These are phyloP conservation scores for Dendrolimus kikuchii DNA, from an alignment of 1,140 invertebrate species.

Conservation along the genomic window DNA sequence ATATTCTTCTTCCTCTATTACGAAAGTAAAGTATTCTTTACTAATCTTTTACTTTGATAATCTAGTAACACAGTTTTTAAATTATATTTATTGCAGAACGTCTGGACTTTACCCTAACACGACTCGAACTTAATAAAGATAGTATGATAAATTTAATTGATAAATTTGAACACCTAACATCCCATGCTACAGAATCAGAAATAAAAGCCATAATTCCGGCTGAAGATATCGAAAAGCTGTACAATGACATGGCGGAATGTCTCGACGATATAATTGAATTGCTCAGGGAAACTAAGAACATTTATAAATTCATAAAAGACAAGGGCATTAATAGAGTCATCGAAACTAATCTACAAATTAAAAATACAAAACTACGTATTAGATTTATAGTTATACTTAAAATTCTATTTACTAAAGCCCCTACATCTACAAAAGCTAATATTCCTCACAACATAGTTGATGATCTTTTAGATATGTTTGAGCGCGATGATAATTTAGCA, in stretches of 20 bases:
- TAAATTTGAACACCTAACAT: no score
- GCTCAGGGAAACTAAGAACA: slow-evolving; percentile 21
- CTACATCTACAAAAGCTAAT: slow-evolving; percentile 24
- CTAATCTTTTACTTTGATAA: no score
- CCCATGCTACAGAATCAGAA: background rate
- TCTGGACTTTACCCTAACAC: no score
- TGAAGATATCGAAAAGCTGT: slow-evolving; percentile 24
- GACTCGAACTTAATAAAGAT: no score
- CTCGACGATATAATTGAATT: slow-evolving; percentile 24
- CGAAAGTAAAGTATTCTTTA: no score
- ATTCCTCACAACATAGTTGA: slow-evolving; percentile 37
- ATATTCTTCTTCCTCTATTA: no score
- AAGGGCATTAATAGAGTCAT: slow-evolving; percentile 39
- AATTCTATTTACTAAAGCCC: slow-evolving; percentile 29
- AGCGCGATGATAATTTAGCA: slow-evolving; percentile 34
- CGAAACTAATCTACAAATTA: slow-evolving; percentile 19
- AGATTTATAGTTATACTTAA: slow-evolving; percentile 30
- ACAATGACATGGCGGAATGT: slow-evolving; percentile 20
- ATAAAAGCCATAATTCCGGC: slow-evolving; percentile 7
- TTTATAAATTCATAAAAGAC: slow-evolving; percentile 34
- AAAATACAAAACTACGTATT: slow-evolving; percentile 20
- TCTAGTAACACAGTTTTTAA: no score
- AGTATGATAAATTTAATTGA: no score
- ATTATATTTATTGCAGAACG: no score
- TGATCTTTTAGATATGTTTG: slow-evolving; percentile 48